Base-by-base conservation (phyloP, 35 echinoderm and acorn worm species). In the Eucidaris tribuloides region DNA sequence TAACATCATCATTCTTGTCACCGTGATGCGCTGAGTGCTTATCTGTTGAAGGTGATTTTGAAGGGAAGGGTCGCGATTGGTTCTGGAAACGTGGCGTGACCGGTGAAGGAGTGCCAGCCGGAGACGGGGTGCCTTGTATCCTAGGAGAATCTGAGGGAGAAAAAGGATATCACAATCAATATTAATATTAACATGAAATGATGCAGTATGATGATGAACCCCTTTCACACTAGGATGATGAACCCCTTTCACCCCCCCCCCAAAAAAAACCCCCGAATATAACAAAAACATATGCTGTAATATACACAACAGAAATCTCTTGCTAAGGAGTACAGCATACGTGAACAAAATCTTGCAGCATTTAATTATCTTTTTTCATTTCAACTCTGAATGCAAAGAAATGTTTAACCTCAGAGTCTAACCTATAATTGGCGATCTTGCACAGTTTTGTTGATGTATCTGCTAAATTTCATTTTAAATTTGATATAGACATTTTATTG, bases 71-170 rank as follows among this genome's bases (percentile, higher is more conserved):
- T 78, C 74, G 62, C 82, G 71, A 86, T 62, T 68, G 45, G 85
- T 79, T 88, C 80, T 89, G 58, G 22, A 77, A 58, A 35, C 78
- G 63, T 3, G 85, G 44, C 17, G 77, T 79, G 23, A 80, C 35
- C 40, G 92, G 92, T 62, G 88, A 86, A 29, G 84, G 90, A 42
- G 90, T 88, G 25, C 66, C 86, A 35, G 86, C 77, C 11, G 87
- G 87, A 70, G 92, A 94, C 20, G 92, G 87, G 32, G 86, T 90
- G 52, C 77, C 76, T 46, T 81, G 82, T 45, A 90, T 65, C 58
- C 82, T 80, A 35, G 92, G 92, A 35, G 92, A 94, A 65, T 94
- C 92, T 86, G 77, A 46, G 68, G 48, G n/a, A 39, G 42, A 48
- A 44, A 28, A 41, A 77, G 54, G 45, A 3, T 13, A 62, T 34